Evolutionary conservation across 2,797 vertebrate species (phyloP).

Genomic region (Argya squamiceps): DNA sequence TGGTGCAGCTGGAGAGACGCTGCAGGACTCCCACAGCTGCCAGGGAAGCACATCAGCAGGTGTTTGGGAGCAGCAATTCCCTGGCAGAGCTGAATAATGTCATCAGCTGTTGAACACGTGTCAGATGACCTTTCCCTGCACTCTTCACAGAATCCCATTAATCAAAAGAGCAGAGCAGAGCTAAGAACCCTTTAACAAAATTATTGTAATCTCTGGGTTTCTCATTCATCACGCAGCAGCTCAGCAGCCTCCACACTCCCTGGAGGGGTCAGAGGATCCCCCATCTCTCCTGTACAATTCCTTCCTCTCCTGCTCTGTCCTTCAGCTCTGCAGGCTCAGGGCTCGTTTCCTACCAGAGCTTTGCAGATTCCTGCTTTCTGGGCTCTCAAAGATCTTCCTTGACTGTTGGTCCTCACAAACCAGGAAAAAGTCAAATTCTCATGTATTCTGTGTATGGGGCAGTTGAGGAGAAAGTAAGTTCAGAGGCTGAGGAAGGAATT

Average conservation of each 20-base stretch:
- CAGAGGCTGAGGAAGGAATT: background rate
- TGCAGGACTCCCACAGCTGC: background rate
- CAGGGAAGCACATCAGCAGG: accelerated
- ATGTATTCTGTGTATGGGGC: background rate
- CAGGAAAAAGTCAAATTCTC: background rate
- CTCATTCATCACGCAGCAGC: background rate
- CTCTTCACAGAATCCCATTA: conserved; percentile 45
- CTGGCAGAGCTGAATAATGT: conserved; percentile 20
- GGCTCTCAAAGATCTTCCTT: background rate
- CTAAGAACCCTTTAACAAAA: conserved; percentile 46
- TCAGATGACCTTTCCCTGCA: conserved; percentile 40
- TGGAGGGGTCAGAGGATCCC: background rate
- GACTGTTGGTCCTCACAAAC: background rate
- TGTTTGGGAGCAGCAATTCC: background rate
- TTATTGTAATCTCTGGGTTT: conserved; percentile 41
- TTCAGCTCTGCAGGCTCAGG: background rate
- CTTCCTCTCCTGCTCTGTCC: background rate
- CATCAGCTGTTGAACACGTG: conserved; percentile 33
- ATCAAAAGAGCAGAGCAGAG: conserved; percentile 46
- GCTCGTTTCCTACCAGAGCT: background rate
- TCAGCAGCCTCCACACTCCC: background rate
- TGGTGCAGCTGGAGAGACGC: accelerated
- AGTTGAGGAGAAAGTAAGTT: background rate
- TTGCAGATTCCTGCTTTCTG: accelerated
- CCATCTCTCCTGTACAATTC: background rate